Conservation (phyloP, 1,140 invertebrate species). For the fruit fly (Drosophila melanogaster) region DNA sequence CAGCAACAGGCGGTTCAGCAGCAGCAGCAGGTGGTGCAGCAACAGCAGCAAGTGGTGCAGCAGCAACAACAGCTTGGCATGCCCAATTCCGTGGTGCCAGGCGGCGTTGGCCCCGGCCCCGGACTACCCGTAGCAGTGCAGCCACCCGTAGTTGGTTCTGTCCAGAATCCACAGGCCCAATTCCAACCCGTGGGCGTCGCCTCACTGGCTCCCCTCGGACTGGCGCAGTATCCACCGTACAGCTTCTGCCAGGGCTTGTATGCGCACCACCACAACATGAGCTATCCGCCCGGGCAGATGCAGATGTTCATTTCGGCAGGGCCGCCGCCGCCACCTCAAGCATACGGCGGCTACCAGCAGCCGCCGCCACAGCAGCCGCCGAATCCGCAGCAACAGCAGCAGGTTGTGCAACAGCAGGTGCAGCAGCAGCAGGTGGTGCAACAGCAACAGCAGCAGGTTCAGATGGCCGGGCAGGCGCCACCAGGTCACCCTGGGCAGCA, state of each 20-base stretch:
- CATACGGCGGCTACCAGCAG: conserved; percentile 80
- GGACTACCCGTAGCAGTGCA: conserved; percentile 49
- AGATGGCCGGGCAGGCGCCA: conserved; percentile 39
- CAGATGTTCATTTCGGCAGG: conserved; percentile 85
- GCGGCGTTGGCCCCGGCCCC: conserved; percentile 44
- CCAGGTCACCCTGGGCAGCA: conserved; percentile 53
- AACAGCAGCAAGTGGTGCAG: conserved; percentile 83
- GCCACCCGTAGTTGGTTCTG: conserved; percentile 87
- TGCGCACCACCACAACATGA: conserved; percentile 78
- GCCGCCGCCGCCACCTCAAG: conserved; percentile 85
- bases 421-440: conserved; percentile 64
- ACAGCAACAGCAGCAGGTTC: conserved; percentile 63
- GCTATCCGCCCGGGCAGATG: conserved; percentile 84
- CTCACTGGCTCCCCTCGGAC: conserved; percentile 72
- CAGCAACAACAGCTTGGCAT: conserved; percentile 70
- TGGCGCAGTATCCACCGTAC: conserved; percentile 77
- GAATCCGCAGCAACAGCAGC: conserved; percentile 59
- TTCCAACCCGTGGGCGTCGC: conserved; percentile 85
- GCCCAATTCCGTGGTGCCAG: conserved; percentile 33
- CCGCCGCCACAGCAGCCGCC: conserved; percentile 47
- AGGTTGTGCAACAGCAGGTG: conserved; percentile 55
- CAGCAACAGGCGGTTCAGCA: conserved; percentile 51
- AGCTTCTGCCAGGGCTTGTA: conserved; percentile 82
- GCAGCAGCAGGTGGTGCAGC: conserved; percentile 45
- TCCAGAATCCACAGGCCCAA: conserved; percentile 84